Evolutionary conservation across 2,888 invertebrate species (phyloP).

Genomic region (Corythucha ciliata): DNA sequence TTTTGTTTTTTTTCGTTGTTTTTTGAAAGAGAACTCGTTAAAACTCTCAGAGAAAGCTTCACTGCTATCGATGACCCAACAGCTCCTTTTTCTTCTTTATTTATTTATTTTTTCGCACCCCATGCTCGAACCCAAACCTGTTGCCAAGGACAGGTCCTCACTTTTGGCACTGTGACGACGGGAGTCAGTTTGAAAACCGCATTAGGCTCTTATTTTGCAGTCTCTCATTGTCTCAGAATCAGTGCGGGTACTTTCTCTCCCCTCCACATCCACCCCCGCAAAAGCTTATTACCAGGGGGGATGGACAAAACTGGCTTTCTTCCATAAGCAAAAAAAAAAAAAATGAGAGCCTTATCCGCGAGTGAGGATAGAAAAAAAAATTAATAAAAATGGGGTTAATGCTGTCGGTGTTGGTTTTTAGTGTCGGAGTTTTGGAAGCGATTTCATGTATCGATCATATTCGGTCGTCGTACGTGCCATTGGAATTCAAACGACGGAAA

Average conservation of each 20-base stretch:
- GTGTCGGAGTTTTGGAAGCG: slow-evolving; percentile 64
- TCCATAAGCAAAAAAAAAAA: no score
- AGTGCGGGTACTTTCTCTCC: slow-evolving; percentile 19
- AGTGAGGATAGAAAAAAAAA: no score
- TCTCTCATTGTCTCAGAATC: slow-evolving; percentile 23
- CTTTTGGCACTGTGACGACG: slow-evolving; percentile 23
- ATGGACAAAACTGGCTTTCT: slow-evolving; percentile 13
- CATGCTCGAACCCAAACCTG: neutral
- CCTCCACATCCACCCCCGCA: slow-evolving; percentile 11
- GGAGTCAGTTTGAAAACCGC: slow-evolving; percentile 14
- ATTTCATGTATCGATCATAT: slow-evolving; percentile 50
- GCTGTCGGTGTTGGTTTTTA: slow-evolving; percentile 62
- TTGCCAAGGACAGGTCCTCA: slow-evolving; percentile 15
- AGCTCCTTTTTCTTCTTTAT: neutral
- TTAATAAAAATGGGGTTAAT: slow-evolving; percentile 60
- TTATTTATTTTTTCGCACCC: neutral
- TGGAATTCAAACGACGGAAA: slow-evolving; percentile 20
- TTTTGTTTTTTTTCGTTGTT: neutral
- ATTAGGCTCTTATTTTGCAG: slow-evolving; percentile 25
- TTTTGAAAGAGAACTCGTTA: neutral
- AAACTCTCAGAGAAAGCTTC: neutral
- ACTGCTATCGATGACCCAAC: no score
- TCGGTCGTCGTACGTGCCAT: slow-evolving; percentile 42
- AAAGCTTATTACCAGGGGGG: no score
- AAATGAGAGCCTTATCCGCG: no score